Conservation (phyloP, 2,113 vertebrate species). For the Phocoena sinus region DNA sequence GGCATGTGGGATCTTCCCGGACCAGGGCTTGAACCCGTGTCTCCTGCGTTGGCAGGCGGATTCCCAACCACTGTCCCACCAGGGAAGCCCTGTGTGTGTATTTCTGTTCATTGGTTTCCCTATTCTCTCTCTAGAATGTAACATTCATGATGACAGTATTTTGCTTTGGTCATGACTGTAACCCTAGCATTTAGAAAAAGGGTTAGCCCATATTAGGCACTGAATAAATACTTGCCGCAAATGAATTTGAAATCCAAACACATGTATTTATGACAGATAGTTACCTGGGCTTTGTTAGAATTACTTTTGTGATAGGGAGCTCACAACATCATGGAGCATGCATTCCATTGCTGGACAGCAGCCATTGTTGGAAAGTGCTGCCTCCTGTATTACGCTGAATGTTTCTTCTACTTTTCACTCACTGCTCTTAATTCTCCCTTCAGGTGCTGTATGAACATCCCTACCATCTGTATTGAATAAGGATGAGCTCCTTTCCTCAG, state of each 20-base stretch:
- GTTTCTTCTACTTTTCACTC: not conserved
- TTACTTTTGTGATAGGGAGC: not conserved
- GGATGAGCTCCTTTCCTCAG: not conserved
- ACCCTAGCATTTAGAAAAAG: not conserved
- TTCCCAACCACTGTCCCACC: too few relatives aligned
- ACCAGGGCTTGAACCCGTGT: too few relatives aligned
- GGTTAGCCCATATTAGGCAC: not conserved
- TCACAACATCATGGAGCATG: not conserved
- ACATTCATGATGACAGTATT: not conserved
- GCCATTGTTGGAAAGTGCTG: not conserved
- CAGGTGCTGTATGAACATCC: not conserved
- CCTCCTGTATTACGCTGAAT: not conserved
- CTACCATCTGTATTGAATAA: not conserved
- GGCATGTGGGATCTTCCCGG: too few relatives aligned
- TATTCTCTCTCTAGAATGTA: not conserved
- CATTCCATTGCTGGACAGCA: not conserved
- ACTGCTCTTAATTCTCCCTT: not conserved
- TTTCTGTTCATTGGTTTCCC: not conserved
- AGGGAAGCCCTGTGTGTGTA: not conserved
- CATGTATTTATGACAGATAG: not conserved
- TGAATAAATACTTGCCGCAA: not conserved
- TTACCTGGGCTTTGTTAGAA: not conserved
- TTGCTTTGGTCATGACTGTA: not conserved
- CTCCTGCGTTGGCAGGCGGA: too few relatives aligned
- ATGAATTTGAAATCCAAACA: not conserved